phyloP scores from a whole-genome alignment of 2,888 invertebrate genomes.

The Tinea trinotella region DNA sequence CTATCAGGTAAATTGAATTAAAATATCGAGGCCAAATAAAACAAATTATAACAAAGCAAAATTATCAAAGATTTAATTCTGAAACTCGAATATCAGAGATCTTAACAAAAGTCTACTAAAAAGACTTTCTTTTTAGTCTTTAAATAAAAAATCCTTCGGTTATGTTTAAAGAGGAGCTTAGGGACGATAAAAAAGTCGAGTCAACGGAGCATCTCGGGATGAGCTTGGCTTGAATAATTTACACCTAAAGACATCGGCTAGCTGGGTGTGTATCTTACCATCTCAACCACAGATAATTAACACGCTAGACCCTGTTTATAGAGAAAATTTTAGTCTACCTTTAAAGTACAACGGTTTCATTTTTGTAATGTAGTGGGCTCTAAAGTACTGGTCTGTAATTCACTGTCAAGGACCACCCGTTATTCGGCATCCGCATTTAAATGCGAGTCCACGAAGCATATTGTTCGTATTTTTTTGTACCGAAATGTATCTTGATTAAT shows the following conservation, averaged over 20 bases:
- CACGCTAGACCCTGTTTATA: no score
- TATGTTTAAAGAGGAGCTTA: conserved; percentile 52
- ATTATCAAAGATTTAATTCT: no score
- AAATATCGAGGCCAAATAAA: no score
- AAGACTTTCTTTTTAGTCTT: conserved; percentile 25
- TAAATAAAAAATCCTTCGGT: conserved; percentile 35
- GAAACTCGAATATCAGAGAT: no score
- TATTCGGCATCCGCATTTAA: conserved; percentile 5
- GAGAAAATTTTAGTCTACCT: no score
- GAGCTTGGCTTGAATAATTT: conserved; percentile 61
- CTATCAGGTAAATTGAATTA: no score
- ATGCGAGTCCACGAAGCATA: conserved; percentile 8
- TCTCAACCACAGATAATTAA: no score
- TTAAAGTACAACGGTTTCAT: no score
- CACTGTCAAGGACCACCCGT: conserved; percentile 18
- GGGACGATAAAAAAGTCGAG: conserved; percentile 50
- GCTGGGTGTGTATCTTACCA: conserved; percentile 25
- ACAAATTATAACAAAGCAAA: no score
- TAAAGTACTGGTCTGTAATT: no score
- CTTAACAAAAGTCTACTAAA: conserved; percentile 27
- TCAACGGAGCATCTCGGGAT: conserved; percentile 46
- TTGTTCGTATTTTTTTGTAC: neutral
- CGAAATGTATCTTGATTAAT: neutral
- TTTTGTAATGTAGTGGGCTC: no score
- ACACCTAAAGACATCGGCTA: conserved; percentile 58